Base-by-base conservation (phyloP, 1,140 invertebrate genomes). In the Drosophila carrolli region DNA sequence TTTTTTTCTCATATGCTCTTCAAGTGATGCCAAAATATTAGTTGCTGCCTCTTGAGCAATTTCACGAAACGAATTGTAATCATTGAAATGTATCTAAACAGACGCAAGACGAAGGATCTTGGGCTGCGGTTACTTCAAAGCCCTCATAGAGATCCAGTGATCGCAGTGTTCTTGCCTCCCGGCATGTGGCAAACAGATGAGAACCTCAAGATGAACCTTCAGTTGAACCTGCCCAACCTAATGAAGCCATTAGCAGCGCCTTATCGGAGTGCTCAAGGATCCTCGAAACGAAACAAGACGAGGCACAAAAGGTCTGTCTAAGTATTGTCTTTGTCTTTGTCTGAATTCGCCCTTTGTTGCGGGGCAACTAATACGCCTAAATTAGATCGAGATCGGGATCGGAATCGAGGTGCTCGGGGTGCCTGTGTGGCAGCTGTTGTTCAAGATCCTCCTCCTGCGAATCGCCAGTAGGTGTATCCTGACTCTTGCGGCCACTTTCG, bases 171-270 rank as follows among this genome's bases (percentile, higher is more conserved):
- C 35, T 11, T 77, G 62, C 73, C 75, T 77, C 79, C 66, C 83
- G 83, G 84, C 83, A 88, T 88, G 83, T 88, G 83, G 83, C 83
- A 80, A 44, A 46, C 83, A 88, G 79, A 80, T 86, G 82, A 73
- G 65, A 32, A 66, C 47, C 65, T 66, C 65, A 14, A 66, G 65
- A 68, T 68, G 65, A 68, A 68, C 60, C 60, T 68, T 38, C 38
- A 44, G 58, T 72, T 67, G 56, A 59, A 57, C 56, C 27, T 58
- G 78, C 77, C 32, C 77, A 70, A 46, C 63, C 83, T 88, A 88
- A 88, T 88, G 83, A 88, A 88, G 83, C 83, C 83, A 88, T 88
- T 88, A 88, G 84, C 79, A 88, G 83, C 48, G 83, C 63, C 84
- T 88, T 88, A 89, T 88, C 83, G 71, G 43, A 37, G 50, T 23